These are phyloP conservation scores for Hybognathus amarus DNA, from an alignment of 2,797 vertebrate genomes.

Conservation along the genomic window DNA sequence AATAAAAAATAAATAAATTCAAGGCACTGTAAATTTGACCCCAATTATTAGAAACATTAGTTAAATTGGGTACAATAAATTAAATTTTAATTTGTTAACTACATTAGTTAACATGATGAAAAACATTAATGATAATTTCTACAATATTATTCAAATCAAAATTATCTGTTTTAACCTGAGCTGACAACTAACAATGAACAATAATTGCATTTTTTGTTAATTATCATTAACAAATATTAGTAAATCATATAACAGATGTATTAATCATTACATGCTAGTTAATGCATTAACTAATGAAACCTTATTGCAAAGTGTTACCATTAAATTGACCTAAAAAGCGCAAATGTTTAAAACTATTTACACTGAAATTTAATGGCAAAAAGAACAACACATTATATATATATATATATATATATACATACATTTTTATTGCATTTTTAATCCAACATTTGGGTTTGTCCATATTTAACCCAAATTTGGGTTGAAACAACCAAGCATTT, in stretches of 20 bases:
- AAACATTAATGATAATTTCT: background rate
- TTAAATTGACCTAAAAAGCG: no score
- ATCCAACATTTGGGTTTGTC: no score
- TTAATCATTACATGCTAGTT: background rate
- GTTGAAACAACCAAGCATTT: no score
- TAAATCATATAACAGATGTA: background rate
- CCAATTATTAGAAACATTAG: background rate
- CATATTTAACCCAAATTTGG: no score
- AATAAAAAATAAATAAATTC: background rate
- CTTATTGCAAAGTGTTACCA: background rate
- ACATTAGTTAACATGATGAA: background rate
- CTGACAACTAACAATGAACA: background rate
- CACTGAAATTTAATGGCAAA: no score
- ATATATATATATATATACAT: no score
- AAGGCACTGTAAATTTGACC: background rate
- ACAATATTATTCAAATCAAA: no score
- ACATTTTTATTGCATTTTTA: no score
- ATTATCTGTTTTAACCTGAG: no score
- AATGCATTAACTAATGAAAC: background rate
- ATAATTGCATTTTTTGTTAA: background rate
- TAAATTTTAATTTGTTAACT: no score
- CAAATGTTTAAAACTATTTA: no score
- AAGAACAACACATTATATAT: no score
- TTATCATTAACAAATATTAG: background rate
- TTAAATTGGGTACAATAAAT: background rate